These are phyloP conservation scores for Willisornis vidua DNA, from an alignment of 2,113 vertebrate genomes.

Conservation along the genomic window DNA sequence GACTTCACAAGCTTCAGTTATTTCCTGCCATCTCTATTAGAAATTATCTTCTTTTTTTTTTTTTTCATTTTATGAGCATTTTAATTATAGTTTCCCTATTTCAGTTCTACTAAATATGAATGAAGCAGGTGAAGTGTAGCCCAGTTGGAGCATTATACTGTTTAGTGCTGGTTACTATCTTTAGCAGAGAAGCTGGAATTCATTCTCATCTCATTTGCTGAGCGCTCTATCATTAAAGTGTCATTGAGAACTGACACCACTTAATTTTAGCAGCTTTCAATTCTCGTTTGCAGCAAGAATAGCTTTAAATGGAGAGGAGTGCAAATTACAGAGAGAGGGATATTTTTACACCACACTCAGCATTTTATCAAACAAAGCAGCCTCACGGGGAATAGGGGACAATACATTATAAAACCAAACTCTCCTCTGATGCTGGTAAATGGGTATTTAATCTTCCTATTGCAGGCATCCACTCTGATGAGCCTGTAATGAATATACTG, in stretches of 20 bases:
- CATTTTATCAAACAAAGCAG: slow-evolving; percentile 89
- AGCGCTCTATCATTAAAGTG: slow-evolving; percentile 97
- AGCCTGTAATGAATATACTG: slow-evolving; percentile 76
- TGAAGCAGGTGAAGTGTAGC: slow-evolving; percentile 70
- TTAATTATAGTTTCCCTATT: slow-evolving; percentile 66
- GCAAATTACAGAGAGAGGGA: slow-evolving; percentile 78
- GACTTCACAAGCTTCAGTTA: slow-evolving; percentile 22
- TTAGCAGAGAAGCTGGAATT: slow-evolving; percentile 90
- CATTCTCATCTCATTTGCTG: slow-evolving; percentile 89
- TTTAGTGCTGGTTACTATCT: slow-evolving; percentile 81
- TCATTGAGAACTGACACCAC: slow-evolving; percentile 99
- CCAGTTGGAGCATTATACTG: slow-evolving; percentile 41
- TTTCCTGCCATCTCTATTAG: background rate
- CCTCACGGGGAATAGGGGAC: slow-evolving; percentile 80
- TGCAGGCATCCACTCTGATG: slow-evolving; percentile 78
- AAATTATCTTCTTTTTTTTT: slow-evolving; percentile 51
- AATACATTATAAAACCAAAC: slow-evolving; percentile 83
- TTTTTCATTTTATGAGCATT: slow-evolving; percentile 44
- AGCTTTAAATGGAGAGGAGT: slow-evolving; percentile 81
- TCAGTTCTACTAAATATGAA: slow-evolving; percentile 69
- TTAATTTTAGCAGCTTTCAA: slow-evolving; percentile 98
- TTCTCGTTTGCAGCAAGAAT: slow-evolving; percentile 83
- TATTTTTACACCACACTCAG: slow-evolving; percentile 89
- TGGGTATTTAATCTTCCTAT: slow-evolving; percentile 83
- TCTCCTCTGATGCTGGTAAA: slow-evolving; percentile 81